Conservation (phyloP, 2,113 vertebrate species). For the Suricata suricatta region DNA sequence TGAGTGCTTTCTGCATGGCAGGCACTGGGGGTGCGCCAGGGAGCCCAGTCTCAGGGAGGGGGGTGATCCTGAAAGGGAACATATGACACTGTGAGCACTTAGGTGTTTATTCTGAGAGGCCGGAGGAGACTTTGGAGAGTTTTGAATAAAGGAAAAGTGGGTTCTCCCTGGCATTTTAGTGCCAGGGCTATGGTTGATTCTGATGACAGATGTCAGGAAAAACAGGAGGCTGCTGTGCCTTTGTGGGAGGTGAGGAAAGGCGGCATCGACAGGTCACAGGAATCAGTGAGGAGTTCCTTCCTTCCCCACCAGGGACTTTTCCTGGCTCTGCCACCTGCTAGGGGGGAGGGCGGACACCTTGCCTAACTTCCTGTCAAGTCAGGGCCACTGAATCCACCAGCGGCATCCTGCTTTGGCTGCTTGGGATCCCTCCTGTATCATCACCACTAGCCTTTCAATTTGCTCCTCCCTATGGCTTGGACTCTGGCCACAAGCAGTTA, state of each 20-base stretch:
- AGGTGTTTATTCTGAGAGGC: neutral
- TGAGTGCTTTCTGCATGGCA: neutral
- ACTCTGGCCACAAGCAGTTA: neutral
- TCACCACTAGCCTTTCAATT: neutral
- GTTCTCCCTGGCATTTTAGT: neutral
- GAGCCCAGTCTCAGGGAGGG: neutral
- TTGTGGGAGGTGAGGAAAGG: neutral
- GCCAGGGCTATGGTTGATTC: neutral
- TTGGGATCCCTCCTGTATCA: neutral
- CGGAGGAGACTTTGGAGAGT: neutral
- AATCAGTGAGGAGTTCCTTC: neutral
- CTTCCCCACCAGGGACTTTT: neutral
- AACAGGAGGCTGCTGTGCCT: neutral
- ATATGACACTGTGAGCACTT: neutral
- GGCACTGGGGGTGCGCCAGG: too few species aligned
- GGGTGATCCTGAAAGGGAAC: neutral
- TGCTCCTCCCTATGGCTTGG: neutral
- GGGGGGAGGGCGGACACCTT: neutral
- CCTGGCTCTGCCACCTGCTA: neutral
- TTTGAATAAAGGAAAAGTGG: neutral
- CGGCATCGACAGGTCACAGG: neutral
- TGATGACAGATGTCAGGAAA: neutral
- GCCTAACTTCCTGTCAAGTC: neutral
- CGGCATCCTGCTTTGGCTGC: neutral
- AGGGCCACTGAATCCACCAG: accelerated